Evolutionary conservation across 2,888 invertebrate species (phyloP), one percentile per base, ranked within the genome.

Genomic region (Agrotis segetum): DNA sequence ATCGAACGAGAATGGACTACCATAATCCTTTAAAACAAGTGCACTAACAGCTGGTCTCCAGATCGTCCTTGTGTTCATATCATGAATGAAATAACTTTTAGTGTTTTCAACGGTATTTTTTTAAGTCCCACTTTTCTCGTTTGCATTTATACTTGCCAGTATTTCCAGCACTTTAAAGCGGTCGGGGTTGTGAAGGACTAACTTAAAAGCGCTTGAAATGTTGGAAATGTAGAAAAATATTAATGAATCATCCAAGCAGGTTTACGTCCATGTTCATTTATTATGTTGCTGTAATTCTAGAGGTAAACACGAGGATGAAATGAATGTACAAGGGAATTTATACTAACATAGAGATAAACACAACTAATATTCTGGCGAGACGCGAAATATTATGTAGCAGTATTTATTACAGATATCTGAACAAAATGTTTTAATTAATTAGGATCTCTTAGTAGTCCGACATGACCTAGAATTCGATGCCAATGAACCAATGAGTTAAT

Each of bases 1-100:
- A 62, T 71, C 60, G 60, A 70, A 76, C 68, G 64, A 58, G 34
- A 74, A 61, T 71, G 62, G 67, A 71, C 63, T 66, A 52, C 52
- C 29, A 66, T 70, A 69, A 74, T 85, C 67, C 59, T 71, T 76
- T 74, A 73, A 83, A 78, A 52, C 46, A 69, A 79, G 66, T 53
- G 69, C 55, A 58, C 49, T 58, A 61, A n/a, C 80, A 84, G 71
- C 74, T 77, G 84, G 59, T 75, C 21, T 65, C 29, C 24, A 50
- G 34, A 46, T 46, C 59, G 61, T 63, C 16, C 62, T 44, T 24
- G 29, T 21, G 13, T 60, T 61, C 55, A 29, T 40, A 58, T 60
- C 60, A 47, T 64, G 59, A 73, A 77, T 64, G 29, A 59, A 73
- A 67, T 73, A 67, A 49, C 77, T 73, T 58, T 73, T 60, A 73